Evolutionary conservation across 2,888 invertebrate genomes (phyloP).

Genomic region (Aphidoletes aphidimyza): DNA sequence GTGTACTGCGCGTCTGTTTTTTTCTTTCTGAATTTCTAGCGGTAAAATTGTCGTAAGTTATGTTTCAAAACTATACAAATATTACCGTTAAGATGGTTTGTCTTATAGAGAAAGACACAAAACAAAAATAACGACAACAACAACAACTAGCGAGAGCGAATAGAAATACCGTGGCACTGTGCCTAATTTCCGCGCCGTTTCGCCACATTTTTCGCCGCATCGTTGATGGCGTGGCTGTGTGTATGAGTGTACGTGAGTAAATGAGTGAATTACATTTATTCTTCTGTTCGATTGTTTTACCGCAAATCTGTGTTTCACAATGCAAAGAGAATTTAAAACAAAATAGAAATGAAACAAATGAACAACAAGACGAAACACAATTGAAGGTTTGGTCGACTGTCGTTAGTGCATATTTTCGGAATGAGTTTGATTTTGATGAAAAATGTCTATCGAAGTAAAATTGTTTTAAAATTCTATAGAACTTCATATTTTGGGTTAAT

Average conservation of each 20-base stretch:
- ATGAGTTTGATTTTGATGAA: no score
- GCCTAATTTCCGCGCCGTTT: not conserved
- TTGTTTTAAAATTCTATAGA: no score
- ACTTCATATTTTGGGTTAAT: no score
- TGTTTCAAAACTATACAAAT: constrained; percentile 37
- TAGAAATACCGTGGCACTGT: not conserved
- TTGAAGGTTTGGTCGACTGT: not conserved
- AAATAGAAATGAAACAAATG: no score
- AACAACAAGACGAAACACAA: not conserved
- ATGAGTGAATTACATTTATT: constrained; percentile 24
- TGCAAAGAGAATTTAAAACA: no score
- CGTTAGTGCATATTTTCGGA: not conserved
- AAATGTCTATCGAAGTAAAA: no score
- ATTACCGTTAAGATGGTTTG: not conserved
- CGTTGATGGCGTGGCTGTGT: not conserved
- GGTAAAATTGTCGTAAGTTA: constrained; percentile 10
- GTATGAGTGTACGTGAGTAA: not conserved
- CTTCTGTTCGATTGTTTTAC: not conserved
- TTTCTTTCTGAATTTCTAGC: not conserved
- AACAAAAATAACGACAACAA: not conserved
- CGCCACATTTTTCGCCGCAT: not conserved
- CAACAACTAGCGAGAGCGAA: not conserved
- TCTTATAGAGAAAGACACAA: not conserved
- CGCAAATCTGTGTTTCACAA: no score
- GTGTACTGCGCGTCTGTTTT: not conserved